phyloP scores from a whole-genome alignment of 2,113 vertebrate species.

The Asarcornis scutulata region DNA sequence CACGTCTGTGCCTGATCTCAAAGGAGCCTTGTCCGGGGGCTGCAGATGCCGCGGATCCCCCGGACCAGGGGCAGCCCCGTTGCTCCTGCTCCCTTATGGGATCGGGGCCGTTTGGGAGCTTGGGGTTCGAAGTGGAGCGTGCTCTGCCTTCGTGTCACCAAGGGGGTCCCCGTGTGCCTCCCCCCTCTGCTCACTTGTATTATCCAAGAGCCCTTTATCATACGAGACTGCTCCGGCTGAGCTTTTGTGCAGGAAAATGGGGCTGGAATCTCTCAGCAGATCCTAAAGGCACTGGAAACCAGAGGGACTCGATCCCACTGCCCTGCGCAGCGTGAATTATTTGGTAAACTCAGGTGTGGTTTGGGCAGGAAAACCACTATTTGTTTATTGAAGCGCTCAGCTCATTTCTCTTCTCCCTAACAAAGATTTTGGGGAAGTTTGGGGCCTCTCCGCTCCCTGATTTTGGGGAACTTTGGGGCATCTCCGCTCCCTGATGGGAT shows the following conservation, averaged over 20 bases:
- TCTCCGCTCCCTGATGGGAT: no score
- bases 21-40: not conserved
- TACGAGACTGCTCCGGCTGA: not conserved
- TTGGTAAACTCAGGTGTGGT: not conserved
- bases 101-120: not conserved
- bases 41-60: not conserved
- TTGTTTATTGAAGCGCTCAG: not conserved
- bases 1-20: not conserved
- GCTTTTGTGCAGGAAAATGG: not conserved
- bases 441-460: no score
- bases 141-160: accelerated
- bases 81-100: not conserved
- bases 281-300: accelerated
- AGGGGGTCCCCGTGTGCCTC: not conserved
- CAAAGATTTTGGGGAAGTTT: no score
- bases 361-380: not conserved
- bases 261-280: not conserved
- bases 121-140: not conserved
- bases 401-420: not conserved
- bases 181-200: not conserved
- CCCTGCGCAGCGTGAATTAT: accelerated
- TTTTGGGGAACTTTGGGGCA: no score
- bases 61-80: accelerated
- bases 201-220: not conserved
- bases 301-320: not conserved